Base-by-base conservation (phyloP, 2,888 invertebrate species). In the Tipula unca region DNA sequence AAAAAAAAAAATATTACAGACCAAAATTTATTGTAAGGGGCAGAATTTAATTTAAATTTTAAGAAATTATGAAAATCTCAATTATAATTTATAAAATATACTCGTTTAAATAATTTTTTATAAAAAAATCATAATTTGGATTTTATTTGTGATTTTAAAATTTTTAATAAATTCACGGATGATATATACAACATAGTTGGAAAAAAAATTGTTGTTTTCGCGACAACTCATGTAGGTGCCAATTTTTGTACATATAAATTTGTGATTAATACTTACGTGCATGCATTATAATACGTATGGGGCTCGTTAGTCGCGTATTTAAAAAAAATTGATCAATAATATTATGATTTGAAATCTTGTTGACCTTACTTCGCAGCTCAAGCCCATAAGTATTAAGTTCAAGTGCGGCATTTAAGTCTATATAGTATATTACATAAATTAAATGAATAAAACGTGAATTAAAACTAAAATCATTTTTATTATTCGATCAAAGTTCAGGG, bases 31-130 rank as follows among this genome's bases (percentile, higher is more conserved):
- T 69, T 69, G 25, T 8, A 10, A 69, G 69, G 69, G 69, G 69
- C 69, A 69, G 69, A 69, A 69, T 69, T 69, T 69, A 69, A 69
- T 69, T 69, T 69, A 69, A 69, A 69, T 69, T 69, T 69, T 69
- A 69, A 69, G 69, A 69, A 69, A 69, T 69, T 69, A 69, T 69
- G 25, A 69, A 69, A 69, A 69, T 69, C 69, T 69, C 25, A 69
- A 69, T 69, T 69, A 69, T 69, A 69, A 48, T 17, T 2, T 39
- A 39, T 13, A 39, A 48, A n/a, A n/a, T n/a, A n/a, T n/a, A n/a
- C n/a, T n/a, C n/a, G n/a, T n/a, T n/a, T n/a, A n/a, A n/a, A n/a
- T n/a, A n/a, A n/a, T n/a, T n/a, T n/a, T n/a, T n/a, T n/a, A n/a
- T n/a, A n/a, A n/a, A n/a, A 25, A 69, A 69, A 25, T 69, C 69